phyloP scores from a whole-genome alignment of 2,888 invertebrate species.

The Drosophila mulleri region DNA sequence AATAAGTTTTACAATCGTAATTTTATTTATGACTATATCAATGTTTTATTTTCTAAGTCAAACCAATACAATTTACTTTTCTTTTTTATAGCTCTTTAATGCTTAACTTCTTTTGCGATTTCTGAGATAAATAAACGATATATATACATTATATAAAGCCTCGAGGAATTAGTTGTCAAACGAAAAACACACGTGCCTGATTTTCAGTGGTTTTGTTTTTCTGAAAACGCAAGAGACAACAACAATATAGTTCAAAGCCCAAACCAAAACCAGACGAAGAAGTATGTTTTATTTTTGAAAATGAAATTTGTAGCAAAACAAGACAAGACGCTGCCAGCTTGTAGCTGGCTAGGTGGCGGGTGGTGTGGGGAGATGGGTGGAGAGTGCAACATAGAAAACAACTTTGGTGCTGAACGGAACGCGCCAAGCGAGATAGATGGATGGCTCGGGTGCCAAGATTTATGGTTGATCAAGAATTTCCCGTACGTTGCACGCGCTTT shows the following conservation, averaged over 20 bases:
- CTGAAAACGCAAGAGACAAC: slow-evolving; percentile 12
- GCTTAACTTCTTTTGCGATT: background rate
- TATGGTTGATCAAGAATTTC: slow-evolving; percentile 83
- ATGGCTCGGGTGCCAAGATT: slow-evolving; percentile 81
- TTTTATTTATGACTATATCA: no score
- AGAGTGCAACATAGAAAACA: slow-evolving; percentile 62
- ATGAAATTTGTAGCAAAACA: slow-evolving; percentile 59
- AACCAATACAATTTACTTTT: background rate
- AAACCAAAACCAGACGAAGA: slow-evolving; percentile 49
- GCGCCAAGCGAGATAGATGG: slow-evolving; percentile 82
- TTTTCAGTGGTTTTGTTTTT: slow-evolving; percentile 28
- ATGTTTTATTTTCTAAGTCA: no score
- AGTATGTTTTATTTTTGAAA: slow-evolving; percentile 70
- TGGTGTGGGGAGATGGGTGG: background rate
- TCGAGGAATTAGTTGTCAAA: slow-evolving; percentile 2
- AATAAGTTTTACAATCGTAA: no score
- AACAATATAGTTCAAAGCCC: slow-evolving; percentile 16
- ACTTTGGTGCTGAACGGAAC: slow-evolving; percentile 76
- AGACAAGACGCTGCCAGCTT: slow-evolving; percentile 23
- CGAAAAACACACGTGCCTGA: slow-evolving; percentile 42
- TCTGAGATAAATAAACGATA: background rate
- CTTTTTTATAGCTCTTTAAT: no score
- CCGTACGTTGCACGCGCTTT: slow-evolving; percentile 70
- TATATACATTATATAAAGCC: background rate
- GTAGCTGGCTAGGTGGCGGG: background rate